Conservation (phyloP, 2,888 invertebrate species). For the Amblyjoppa proteus region DNA sequence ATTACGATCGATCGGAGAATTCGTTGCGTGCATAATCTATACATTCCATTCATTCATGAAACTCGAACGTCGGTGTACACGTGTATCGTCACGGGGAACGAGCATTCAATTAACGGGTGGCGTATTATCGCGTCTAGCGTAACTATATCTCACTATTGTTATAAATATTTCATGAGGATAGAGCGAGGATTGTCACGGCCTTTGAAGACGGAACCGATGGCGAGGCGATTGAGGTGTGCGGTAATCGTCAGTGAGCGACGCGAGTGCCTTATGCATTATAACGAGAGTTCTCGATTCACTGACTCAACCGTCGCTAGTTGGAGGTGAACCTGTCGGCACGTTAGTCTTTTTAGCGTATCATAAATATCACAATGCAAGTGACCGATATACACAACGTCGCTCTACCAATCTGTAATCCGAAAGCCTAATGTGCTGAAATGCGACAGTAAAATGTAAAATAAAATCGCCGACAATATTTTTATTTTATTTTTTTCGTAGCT, state of each 20-base stretch:
- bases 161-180: slow-evolving; percentile 64
- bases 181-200: slow-evolving; percentile 39
- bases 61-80: slow-evolving; percentile 30
- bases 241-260: slow-evolving; percentile 39
- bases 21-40: slow-evolving; percentile 16
- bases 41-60: slow-evolving; percentile 48
- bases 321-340: slow-evolving; percentile 1
- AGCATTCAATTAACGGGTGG: slow-evolving; percentile 66
- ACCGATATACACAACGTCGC: not conserved
- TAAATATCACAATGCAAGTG: not conserved
- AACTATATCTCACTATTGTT: slow-evolving; percentile 42
- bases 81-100: slow-evolving; percentile 56
- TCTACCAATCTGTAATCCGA: slow-evolving; percentile 6
- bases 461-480: not conserved
- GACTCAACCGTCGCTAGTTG: not conserved
- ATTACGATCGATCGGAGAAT: slow-evolving; percentile 15
- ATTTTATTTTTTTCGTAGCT: too few relatives aligned
- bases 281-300: slow-evolving; percentile 23
- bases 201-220: slow-evolving; percentile 36
- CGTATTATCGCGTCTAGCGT: slow-evolving; percentile 51
- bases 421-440: not conserved
- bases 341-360: not conserved
- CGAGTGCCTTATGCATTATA: slow-evolving; percentile 21
- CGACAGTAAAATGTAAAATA: not conserved
- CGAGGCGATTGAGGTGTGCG: slow-evolving; percentile 32